Evolutionary conservation across 2,888 invertebrate species (phyloP), one percentile per base, ranked within the genome.

Genomic region (Cactoblastis cactorum): DNA sequence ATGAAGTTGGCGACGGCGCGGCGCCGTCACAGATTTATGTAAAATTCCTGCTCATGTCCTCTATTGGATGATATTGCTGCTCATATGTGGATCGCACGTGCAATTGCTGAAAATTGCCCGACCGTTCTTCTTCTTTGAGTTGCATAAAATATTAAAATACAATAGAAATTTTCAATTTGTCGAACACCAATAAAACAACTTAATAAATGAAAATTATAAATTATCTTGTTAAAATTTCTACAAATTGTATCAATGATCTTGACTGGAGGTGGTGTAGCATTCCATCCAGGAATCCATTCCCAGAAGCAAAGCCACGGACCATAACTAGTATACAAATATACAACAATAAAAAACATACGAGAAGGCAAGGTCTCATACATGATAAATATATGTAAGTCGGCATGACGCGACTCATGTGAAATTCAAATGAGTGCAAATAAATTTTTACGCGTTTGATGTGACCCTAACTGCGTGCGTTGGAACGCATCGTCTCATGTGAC

Each of bases 381-480:
- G 81, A 75, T 83, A 85, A 28, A 43, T 84, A 79, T 80, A 85
- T 83, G 83, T 79, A 65, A 54, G 73, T 72, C 76, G 69, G 55
- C 61, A 61, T 57, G 63, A 64, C n/a, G n/a, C n/a, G n/a, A n/a
- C n/a, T n/a, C n/a, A n/a, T n/a, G 69, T 82, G 80, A 83, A 84
- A 85, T 83, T 85, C 83, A 82, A 82, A 85, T 82, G 83, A 77
- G 73, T 55, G 49, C 62, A 77, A 77, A 78, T 80, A 80, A 65
- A 64, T 78, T 80, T 84, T 84, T 78, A 83, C 73, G 65, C 71
- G 65, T 80, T 80, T 80, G 72, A 78, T 77, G 79, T 74, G 61
- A 71, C 74, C 78, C 72, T 74, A 18, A 49, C 63, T 60, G 50
- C 59, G 63, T 59, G 58, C 55, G 54, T 61, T 60, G 59, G 41